Evolutionary conservation across 1,140 invertebrate genomes (phyloP).

Genomic region (Halesus radiatus): DNA sequence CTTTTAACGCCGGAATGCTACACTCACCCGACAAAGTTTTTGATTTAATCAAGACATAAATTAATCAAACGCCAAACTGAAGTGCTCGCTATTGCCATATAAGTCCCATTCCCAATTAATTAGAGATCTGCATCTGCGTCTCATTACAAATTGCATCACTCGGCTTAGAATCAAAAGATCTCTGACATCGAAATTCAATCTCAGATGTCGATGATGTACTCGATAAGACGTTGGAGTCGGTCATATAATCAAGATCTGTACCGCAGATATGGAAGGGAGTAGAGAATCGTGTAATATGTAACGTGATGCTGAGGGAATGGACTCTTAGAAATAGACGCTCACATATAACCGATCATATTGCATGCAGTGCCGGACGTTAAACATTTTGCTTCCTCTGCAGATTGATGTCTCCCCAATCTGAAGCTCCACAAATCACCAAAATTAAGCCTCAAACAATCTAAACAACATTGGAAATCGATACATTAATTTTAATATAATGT

Average conservation of each 20-base stretch:
- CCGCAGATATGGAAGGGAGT: not conserved
- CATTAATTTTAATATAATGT: no score
- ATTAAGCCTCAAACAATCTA: no score
- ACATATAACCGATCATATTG: no score
- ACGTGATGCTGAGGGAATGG: no score
- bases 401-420: no score
- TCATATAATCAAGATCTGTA: constrained; percentile 5
- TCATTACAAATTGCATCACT: constrained; percentile 15
- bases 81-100: not conserved
- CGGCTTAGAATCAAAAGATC: not conserved
- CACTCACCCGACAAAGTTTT: not conserved
- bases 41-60: not conserved
- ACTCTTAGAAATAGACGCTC: no score
- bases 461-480: no score
- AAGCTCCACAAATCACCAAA: no score
- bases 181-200: constrained; percentile 1
- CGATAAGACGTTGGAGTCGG: not conserved
- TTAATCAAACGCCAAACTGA: not conserved
- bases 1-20: not conserved
- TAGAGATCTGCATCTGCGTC: constrained; percentile 5
- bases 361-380: not conserved
- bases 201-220: not conserved
- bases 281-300: no score
- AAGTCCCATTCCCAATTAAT: not conserved
- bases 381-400: no score